Conservation (phyloP, 1,140 invertebrate species). For the Sitophilus oryzae region DNA sequence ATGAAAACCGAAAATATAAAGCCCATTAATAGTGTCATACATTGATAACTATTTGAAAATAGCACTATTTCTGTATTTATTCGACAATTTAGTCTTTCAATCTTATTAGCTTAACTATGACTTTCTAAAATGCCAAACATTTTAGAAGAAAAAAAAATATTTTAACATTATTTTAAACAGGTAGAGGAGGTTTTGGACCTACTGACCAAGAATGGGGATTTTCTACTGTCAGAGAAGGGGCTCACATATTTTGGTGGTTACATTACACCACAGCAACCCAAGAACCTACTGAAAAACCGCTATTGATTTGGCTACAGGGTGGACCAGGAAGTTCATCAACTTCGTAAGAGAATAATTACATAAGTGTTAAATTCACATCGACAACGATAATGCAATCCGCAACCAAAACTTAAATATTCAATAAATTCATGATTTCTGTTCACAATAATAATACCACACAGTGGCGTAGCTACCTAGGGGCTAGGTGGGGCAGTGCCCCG, state of each 20-base stretch:
- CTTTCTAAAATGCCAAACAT: not conserved
- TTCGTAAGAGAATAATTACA: slow-evolving; percentile 31
- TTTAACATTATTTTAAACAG: slow-evolving; percentile 14
- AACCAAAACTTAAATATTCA: no score
- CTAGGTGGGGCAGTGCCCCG: no score
- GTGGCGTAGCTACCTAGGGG: no score
- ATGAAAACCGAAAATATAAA: no score
- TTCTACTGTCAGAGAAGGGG: slow-evolving; percentile 59
- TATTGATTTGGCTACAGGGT: slow-evolving; percentile 62
- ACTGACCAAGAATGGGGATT: slow-evolving; percentile 65
- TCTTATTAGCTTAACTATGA: no score
- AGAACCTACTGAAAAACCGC: slow-evolving; percentile 55
- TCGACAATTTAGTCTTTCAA: no score
- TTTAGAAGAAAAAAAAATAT: not conserved
- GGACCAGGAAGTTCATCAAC: slow-evolving; percentile 71
- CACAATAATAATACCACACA: no score
- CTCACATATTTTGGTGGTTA: slow-evolving; percentile 80
- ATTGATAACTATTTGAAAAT: no score
- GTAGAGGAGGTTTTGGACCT: slow-evolving; percentile 47
- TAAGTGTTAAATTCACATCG: not conserved
- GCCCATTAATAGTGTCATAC: no score
- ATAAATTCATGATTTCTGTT: no score
- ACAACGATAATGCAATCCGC: not conserved
- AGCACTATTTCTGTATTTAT: no score
- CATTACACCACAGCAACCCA: slow-evolving; percentile 62